These are phyloP conservation scores for Corynorhinus townsendii DNA, from an alignment of 2,113 vertebrate species.

Conservation along the genomic window DNA sequence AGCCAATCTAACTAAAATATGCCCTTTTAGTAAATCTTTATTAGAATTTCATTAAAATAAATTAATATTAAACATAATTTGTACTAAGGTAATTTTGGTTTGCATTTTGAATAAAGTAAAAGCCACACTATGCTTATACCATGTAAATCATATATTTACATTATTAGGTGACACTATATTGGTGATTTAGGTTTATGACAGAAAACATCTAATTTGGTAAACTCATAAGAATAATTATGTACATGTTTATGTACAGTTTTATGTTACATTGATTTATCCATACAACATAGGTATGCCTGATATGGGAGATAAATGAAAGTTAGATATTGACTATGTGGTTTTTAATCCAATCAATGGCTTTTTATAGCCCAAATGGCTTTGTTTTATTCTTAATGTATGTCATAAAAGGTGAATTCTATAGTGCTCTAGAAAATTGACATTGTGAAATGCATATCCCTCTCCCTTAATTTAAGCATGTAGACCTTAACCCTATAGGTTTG, in stretches of 20 bases:
- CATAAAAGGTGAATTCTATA: conserved; percentile 2
- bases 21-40: not conserved
- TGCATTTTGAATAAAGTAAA: not conserved
- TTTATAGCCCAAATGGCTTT: not conserved
- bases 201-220: not conserved
- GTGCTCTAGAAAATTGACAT: not conserved
- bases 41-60: not conserved
- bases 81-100: not conserved
- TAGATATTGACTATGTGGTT: not conserved
- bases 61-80: not conserved
- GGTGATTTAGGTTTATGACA: not conserved
- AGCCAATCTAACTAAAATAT: not conserved
- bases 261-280: not conserved
- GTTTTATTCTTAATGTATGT: not conserved
- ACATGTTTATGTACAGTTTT: not conserved
- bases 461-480: not conserved
- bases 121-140: not conserved
- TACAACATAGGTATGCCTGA: not conserved
- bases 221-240: not conserved
- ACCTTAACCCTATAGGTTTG: not conserved
- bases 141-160: not conserved
- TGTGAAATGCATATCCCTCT: not conserved
- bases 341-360: not conserved
- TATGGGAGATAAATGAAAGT: not conserved
- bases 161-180: not conserved